Conservation (phyloP, 1,140 invertebrate genomes). For the Teleogryllus occipitalis region DNA sequence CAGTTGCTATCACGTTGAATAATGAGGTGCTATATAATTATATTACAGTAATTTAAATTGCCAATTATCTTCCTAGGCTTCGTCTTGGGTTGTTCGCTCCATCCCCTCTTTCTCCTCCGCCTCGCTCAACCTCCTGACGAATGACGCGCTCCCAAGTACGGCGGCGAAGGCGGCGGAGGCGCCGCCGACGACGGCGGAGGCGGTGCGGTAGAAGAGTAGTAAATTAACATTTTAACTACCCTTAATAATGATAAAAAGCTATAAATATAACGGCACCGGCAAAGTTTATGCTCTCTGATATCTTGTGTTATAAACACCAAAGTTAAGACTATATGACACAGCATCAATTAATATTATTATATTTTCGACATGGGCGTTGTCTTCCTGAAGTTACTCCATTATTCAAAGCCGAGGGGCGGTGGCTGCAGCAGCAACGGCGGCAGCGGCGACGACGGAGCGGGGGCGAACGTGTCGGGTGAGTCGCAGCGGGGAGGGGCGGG, state of each 20-base stretch:
- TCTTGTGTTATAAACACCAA: conserved; percentile 1
- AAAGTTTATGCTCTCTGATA: conserved; percentile 1
- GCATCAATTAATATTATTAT: conserved; percentile 6
- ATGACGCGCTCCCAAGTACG: neutral
- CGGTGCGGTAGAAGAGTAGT: neutral
- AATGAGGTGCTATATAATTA: conserved; percentile 5
- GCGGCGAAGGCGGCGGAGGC: no score
- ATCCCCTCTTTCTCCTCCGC: neutral
- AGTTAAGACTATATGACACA: conserved; percentile 5
- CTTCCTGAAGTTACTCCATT: conserved; percentile 4
- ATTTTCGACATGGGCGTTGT: neutral
- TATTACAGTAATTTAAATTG: conserved; percentile 6
- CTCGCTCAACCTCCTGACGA: neutral
- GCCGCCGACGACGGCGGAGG: neutral
- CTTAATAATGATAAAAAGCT: conserved; percentile 6
- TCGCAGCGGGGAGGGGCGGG: neutral
- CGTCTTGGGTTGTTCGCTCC: neutral
- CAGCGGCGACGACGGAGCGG: no score
- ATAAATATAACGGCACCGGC: neutral
- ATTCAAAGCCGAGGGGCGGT: neutral
- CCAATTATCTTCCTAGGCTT: neutral
- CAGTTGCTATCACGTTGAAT: conserved; percentile 1
- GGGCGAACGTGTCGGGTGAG: neutral
- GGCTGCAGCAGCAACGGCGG: neutral
- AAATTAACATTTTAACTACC: conserved; percentile 1